phyloP scores from a whole-genome alignment of 2,888 invertebrate species.

The Craniophora ligustri region DNA sequence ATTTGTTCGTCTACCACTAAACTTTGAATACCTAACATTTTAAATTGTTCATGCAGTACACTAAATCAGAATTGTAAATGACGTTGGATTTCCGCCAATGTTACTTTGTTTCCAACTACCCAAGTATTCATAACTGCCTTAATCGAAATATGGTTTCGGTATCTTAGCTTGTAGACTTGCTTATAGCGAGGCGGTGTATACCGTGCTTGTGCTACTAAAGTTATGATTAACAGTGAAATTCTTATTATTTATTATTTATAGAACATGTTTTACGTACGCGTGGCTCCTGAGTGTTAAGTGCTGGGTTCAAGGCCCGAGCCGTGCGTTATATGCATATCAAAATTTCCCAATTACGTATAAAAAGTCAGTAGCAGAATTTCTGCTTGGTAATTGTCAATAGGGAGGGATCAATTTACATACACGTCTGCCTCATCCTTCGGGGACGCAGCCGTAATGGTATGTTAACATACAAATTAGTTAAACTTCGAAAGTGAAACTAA shows the following conservation, averaged over 20 bases:
- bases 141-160: slow-evolving; percentile 69
- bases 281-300: no score
- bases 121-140: slow-evolving; percentile 70
- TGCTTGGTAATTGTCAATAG: no score
- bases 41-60: slow-evolving; percentile 75
- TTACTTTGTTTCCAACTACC: slow-evolving; percentile 78
- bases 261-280: no score
- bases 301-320: no score
- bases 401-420: no score
- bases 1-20: slow-evolving; percentile 52
- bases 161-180: slow-evolving; percentile 54
- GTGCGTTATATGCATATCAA: no score
- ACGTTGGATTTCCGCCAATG: slow-evolving; percentile 83
- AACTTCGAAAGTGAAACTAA: slow-evolving; percentile 51
- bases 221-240: slow-evolving; percentile 23
- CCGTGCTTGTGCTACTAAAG: slow-evolving; percentile 17
- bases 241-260: no score
- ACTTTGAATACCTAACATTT: slow-evolving; percentile 63
- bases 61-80: slow-evolving; percentile 81
- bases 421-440: no score
- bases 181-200: slow-evolving; percentile 19
- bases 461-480: slow-evolving; percentile 41
- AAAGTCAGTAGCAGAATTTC: no score
- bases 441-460: no score
- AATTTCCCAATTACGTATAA: no score